Base-by-base conservation (phyloP, 2,797 vertebrate genomes). In the Petrocephalus schoutedeni region DNA sequence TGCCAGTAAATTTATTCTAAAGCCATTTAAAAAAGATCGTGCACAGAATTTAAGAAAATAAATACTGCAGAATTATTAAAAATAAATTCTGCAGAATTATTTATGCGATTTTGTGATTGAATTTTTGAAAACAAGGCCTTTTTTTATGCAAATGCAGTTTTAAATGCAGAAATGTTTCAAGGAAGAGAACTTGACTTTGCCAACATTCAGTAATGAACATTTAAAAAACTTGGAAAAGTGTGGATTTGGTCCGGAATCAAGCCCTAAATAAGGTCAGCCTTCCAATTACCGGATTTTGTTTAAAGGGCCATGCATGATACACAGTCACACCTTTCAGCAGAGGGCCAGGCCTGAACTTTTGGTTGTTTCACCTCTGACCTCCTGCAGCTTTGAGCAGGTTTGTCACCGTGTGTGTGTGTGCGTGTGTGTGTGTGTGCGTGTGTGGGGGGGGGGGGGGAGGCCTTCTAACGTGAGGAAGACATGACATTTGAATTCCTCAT, bases 1-100 rank as follows among this genome's bases (percentile, higher is more conserved):
- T 93, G 90, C 90, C 91, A 92, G 89, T 92, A 92, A 94, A 95
- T 95, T 93, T 89, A 95, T 94, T 94, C 94, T 93, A 94, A 91
- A 91, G 91, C 90, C 90, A 91, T 94, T 51, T 83, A 12, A 83
- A 53, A 94, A 95, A 94, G 92, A 54, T 49, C 58, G 12, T 93
- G 91, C 93, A 92, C 6, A n/a, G 56, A 32, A 86, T 93, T 93
- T 90, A 41, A 77, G 71, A 19, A 77, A 77, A 77, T 45, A 77
- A 77, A 77, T 77, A 77, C 36, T n/a, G 36, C 71, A 45, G 36
- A 45, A 74, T 67, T 67, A 45, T 45, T 45, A 56, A 19, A 74
- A 77, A 77, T 45, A 77, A 77, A 77, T 77, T 45, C 36, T 45
- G 36, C 71, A 45, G 16, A 45, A 74, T 67, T 67, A 67, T 67